Percentiles rank a stretch among this genome's conserved stretches.
These are phyloP conservation scores for Pseudopleuronectes americanus DNA, from an alignment of 2,797 vertebrate species.

Conservation along the genomic window DNA sequence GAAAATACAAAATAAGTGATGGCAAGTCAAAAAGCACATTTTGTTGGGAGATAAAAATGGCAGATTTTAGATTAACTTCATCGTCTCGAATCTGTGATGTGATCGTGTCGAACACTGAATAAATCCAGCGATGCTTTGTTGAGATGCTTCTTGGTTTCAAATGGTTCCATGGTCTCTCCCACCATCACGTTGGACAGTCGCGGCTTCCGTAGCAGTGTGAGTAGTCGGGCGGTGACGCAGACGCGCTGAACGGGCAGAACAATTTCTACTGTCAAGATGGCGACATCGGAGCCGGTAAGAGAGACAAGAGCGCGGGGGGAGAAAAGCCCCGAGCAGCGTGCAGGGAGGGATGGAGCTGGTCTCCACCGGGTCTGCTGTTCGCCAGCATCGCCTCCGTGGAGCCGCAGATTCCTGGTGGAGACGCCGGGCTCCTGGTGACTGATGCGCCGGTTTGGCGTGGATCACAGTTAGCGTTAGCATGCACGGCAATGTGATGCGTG, in stretches of 20 bases:
- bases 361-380: too few species aligned
- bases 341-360: not conserved
- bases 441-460: constrained; percentile 49
- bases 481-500: constrained; percentile 64
- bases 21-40: too few species aligned
- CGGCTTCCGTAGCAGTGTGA: constrained; percentile 70
- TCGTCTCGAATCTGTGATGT: too few species aligned
- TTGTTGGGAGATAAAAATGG: too few species aligned
- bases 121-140: too few species aligned
- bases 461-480: constrained; percentile 74
- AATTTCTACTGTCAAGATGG: constrained; percentile 85
- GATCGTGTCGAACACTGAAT: too few species aligned
- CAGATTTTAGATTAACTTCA: too few species aligned
- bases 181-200: not conserved
- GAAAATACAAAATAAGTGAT: too few species aligned
- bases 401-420: not conserved
- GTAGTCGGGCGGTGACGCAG: constrained; percentile 79
- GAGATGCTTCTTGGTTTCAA: not conserved
- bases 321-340: not conserved
- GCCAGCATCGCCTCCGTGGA: not conserved
- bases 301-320: constrained; percentile 33
- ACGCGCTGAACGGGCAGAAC: constrained; percentile 76
- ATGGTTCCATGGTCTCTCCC: not conserved
- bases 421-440: not conserved
- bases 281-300: constrained; percentile 90